phyloP scores from a whole-genome alignment of 2,888 invertebrate species.

The Xestia rhomboidea region DNA sequence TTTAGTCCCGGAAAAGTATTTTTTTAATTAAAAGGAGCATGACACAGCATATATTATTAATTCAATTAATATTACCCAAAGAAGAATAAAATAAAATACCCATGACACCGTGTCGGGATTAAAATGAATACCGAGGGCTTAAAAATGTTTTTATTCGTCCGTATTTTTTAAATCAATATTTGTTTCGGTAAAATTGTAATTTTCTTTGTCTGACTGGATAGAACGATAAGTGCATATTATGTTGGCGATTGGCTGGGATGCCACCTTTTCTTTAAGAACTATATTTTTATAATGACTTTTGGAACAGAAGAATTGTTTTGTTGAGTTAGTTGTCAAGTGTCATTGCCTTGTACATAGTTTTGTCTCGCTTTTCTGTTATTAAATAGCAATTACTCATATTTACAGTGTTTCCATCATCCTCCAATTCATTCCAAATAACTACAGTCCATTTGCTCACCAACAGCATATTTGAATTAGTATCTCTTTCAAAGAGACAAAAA shows the following conservation, averaged over 20 bases:
- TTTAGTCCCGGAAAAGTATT: neutral
- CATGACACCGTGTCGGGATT: constrained; percentile 21
- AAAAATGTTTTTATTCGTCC: neutral
- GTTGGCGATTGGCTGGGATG: no score
- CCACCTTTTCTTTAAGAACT: no score
- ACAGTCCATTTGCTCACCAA: no score
- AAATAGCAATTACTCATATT: no score
- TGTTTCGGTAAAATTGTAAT: constrained; percentile 1
- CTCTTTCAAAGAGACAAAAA: neutral
- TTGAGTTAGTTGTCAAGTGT: no score
- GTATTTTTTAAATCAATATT: constrained; percentile 12
- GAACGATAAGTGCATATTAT: neutral
- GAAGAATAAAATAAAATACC: constrained; percentile 6
- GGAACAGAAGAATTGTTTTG: no score
- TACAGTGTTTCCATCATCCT: no score
- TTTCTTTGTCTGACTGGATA: neutral
- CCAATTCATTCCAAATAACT: no score
- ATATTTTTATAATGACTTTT: no score
- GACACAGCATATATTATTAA: constrained; percentile 25
- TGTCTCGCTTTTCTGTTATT: no score
- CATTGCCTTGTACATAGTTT: no score
- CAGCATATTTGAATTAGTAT: neutral
- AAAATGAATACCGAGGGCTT: constrained; percentile 12
- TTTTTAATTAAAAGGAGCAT: neutral
- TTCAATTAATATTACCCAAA: neutral